A percentile compares a stretch with the other conserved stretches of the same genome.
These are phyloP conservation scores for Porites australiensis DNA, from an alignment of 64 coral and sea anemone species.

Conservation along the genomic window DNA sequence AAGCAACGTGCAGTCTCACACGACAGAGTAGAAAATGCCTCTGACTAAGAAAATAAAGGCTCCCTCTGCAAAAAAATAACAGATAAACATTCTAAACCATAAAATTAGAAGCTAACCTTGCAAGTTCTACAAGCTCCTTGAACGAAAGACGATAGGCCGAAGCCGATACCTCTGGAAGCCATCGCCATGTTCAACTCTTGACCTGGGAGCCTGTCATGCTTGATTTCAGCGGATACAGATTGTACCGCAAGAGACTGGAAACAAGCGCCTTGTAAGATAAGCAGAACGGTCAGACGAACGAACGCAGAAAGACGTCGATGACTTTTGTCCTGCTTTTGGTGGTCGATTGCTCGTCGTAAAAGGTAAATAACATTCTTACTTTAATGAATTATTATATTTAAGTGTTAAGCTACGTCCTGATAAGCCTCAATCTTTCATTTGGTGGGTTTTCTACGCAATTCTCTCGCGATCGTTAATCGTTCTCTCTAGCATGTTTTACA, in stretches of 20 bases:
- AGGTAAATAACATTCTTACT: not conserved
- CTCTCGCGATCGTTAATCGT: not conserved
- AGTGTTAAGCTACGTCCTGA: not conserved
- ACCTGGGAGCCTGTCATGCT: not conserved
- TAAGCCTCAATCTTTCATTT: not conserved
- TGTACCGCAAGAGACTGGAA: constrained; percentile 12
- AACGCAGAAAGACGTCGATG: not conserved
- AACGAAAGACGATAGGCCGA: constrained; percentile 42
- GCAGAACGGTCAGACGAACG: not conserved
- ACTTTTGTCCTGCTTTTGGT: not conserved
- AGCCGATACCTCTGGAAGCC: not conserved
- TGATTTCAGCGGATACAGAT: not conserved
- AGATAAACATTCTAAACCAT: not conserved
- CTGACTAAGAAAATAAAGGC: not conserved
- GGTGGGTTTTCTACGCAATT: not conserved
- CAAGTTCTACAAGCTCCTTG: constrained; percentile 32
- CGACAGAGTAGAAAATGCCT: not conserved
- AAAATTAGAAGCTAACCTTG: constrained; percentile 39
- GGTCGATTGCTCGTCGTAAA: not conserved
- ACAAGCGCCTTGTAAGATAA: not conserved
- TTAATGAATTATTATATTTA: not conserved
- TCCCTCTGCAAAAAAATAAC: not conserved
- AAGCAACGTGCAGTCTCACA: not conserved
- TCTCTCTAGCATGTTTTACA: too few relatives aligned
- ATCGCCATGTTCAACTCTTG: not conserved